Conservation (phyloP, 2,113 vertebrate genomes). For the Butorides virescens region DNA sequence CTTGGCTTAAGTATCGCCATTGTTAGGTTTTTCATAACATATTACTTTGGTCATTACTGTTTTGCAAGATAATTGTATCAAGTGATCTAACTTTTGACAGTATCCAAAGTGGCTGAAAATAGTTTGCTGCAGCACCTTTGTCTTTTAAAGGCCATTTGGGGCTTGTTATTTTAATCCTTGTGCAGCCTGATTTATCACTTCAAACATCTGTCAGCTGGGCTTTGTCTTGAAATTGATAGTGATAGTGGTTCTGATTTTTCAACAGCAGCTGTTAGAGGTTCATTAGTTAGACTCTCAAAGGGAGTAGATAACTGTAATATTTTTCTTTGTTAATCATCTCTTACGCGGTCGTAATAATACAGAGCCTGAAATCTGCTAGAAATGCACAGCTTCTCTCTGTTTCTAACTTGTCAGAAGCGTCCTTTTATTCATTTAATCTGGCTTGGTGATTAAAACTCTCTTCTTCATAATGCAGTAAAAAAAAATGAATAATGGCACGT, state of each 20-base stretch:
- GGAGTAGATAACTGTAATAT: conserved; percentile 73
- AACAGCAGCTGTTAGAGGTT: conserved; percentile 74
- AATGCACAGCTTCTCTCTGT: conserved; percentile 42
- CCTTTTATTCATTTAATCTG: conserved; percentile 62
- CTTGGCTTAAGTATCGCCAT: background rate
- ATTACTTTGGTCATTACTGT: conserved; percentile 11
- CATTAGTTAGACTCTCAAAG: conserved; percentile 77
- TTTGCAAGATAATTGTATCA: conserved; percentile 39
- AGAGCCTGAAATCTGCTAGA: conserved; percentile 52
- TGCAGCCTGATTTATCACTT: conserved; percentile 75
- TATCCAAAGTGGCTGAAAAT: conserved; percentile 53
- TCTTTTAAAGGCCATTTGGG: conserved; percentile 68
- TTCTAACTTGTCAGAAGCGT: conserved; percentile 35
- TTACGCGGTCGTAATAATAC: conserved; percentile 59
- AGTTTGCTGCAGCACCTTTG: conserved; percentile 67
- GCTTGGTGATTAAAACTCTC: conserved; percentile 61
- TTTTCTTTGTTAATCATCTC: conserved; percentile 82
- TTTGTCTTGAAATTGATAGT: conserved; percentile 77
- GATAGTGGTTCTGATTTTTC: conserved; percentile 69
- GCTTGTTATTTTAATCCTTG: conserved; percentile 75
- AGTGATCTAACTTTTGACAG: conserved; percentile 42
- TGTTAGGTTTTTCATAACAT: conserved; percentile 36
- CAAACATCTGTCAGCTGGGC: conserved; percentile 76
- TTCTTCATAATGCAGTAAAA: conserved; percentile 11
- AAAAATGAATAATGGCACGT: conserved; percentile 31